These are phyloP conservation scores for Ploceus nigricollis DNA, from an alignment of 2,113 vertebrate genomes.

Conservation along the genomic window DNA sequence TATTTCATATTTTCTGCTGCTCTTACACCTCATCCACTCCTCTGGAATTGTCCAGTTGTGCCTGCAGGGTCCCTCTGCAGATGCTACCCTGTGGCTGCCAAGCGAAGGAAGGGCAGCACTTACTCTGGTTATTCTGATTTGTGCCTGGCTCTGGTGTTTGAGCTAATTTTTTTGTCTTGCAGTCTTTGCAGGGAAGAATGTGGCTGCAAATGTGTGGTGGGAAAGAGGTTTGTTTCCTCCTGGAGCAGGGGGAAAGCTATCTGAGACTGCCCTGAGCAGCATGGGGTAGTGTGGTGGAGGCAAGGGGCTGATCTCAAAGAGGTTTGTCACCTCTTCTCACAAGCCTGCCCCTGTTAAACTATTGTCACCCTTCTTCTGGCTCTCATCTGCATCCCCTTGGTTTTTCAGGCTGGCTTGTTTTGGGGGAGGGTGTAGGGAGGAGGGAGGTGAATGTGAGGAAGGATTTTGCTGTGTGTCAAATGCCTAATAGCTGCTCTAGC, in stretches of 20 bases:
- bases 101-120: accelerated
- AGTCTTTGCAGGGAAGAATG: neutral
- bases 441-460: neutral
- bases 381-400: neutral
- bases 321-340: neutral
- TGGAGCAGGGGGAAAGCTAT: neutral
- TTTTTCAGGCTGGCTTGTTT: neutral
- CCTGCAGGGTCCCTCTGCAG: neutral
- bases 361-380: neutral
- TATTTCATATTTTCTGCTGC: neutral
- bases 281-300: neutral
- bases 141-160: neutral
- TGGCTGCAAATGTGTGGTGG: neutral
- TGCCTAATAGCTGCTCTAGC: neutral
- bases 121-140: neutral
- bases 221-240: neutral
- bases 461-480: neutral
- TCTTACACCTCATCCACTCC: neutral
- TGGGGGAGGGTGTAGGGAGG: neutral
- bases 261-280: neutral
- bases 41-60: neutral
- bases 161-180: neutral
- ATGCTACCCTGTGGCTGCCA: neutral
- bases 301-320: accelerated
- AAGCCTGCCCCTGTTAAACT: neutral